Evolutionary conservation across 2,888 invertebrate genomes (phyloP).

Genomic region (Netelia inedita): DNA sequence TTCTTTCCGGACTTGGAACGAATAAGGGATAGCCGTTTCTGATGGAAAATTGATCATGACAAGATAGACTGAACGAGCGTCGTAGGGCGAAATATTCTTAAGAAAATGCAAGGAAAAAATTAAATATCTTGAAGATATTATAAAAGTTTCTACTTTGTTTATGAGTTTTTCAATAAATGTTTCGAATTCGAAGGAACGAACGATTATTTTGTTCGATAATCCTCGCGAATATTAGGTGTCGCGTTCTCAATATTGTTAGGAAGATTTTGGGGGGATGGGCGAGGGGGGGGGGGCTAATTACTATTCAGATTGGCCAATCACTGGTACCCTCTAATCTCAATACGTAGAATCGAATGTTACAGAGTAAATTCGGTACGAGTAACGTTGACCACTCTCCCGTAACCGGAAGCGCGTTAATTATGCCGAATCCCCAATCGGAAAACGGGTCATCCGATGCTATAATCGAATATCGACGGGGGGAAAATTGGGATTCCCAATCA

Average conservation of each 20-base stretch:
- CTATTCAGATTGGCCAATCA: slow-evolving; percentile 19
- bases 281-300: not conserved
- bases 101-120: too few relatives aligned
- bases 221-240: too few relatives aligned
- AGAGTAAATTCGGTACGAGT: not conserved
- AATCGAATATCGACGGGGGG: slow-evolving; percentile 60
- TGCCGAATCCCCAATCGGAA: slow-evolving; percentile 59
- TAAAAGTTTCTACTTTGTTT: too few relatives aligned
- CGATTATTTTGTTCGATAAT: too few relatives aligned
- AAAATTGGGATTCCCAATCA: slow-evolving; percentile 63
- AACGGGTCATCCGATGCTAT: slow-evolving; percentile 39
- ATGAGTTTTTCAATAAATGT: too few relatives aligned
- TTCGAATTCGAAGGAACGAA: too few relatives aligned
- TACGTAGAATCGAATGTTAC: not conserved
- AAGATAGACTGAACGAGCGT: too few relatives aligned
- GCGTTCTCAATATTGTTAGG: too few relatives aligned
- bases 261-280: too few relatives aligned
- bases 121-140: too few relatives aligned
- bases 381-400: slow-evolving; percentile 41
- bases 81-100: too few relatives aligned
- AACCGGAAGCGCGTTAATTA: slow-evolving; percentile 66
- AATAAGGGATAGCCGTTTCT: not conserved
- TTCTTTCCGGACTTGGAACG: not conserved
- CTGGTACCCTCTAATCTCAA: not conserved
- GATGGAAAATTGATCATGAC: too few relatives aligned